These are phyloP conservation scores for Eulithis testata DNA, from an alignment of 2,888 invertebrate species.

Conservation along the genomic window DNA sequence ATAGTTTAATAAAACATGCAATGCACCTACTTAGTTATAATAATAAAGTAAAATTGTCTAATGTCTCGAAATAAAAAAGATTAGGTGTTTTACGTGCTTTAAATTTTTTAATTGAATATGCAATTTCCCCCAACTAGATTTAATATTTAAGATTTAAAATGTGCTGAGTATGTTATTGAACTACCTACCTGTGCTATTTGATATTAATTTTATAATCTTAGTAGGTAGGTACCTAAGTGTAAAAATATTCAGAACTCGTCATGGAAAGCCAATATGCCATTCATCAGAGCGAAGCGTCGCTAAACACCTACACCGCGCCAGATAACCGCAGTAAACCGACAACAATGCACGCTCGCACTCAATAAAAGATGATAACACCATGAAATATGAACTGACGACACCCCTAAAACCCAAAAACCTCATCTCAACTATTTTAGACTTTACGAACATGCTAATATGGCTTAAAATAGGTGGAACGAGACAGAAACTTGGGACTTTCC, in stretches of 20 bases:
- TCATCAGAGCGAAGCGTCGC: slow-evolving; percentile 72
- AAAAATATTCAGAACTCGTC: slow-evolving; percentile 17
- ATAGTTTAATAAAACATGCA: too few species aligned
- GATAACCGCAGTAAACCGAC: slow-evolving; percentile 83
- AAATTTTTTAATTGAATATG: too few species aligned
- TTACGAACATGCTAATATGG: slow-evolving; percentile 42
- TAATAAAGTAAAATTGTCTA: too few species aligned
- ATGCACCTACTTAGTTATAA: too few species aligned
- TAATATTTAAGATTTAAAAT: too few species aligned
- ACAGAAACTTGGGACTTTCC: slow-evolving; percentile 58
- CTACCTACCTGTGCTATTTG: too few species aligned
- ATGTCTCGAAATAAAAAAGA: too few species aligned
- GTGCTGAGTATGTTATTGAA: too few species aligned
- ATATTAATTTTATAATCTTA: slow-evolving; percentile 25
- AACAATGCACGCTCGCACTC: slow-evolving; percentile 83
- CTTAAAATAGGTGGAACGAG: neutral
- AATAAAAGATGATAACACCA: slow-evolving; percentile 84
- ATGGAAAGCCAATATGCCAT: slow-evolving; percentile 68
- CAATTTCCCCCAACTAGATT: too few species aligned
- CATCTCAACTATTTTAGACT: slow-evolving; percentile 43
- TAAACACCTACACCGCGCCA: slow-evolving; percentile 76
- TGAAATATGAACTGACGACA: slow-evolving; percentile 83
- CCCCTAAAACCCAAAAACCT: slow-evolving; percentile 60
- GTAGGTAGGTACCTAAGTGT: slow-evolving; percentile 2
- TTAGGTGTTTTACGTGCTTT: too few species aligned